phyloP scores from a whole-genome alignment of 2,797 vertebrate genomes.

The Microctenopoma lineatum region DNA sequence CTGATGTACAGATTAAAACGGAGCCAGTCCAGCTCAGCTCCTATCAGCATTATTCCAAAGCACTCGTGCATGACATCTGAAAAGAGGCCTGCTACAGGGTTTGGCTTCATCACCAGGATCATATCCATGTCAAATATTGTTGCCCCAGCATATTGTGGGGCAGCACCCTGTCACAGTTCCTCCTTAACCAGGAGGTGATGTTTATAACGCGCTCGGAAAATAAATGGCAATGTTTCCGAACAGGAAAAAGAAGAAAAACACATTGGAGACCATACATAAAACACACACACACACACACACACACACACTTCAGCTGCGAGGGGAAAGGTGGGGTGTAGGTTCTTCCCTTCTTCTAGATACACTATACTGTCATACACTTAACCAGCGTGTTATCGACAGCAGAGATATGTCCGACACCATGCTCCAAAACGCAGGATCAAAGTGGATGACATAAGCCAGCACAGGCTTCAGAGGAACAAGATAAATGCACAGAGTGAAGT shows the following conservation, averaged over 20 bases:
- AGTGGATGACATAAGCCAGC: constrained; percentile 80
- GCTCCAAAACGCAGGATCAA: constrained; percentile 77
- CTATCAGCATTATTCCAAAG: constrained; percentile 77
- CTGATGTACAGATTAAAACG: constrained; percentile 50
- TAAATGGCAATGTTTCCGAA: constrained; percentile 67
- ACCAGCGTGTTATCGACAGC: constrained; percentile 64
- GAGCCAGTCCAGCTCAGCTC: constrained; percentile 56
- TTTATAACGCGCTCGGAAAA: constrained; percentile 77
- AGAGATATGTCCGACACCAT: constrained; percentile 58
- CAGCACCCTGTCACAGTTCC: constrained; percentile 64
- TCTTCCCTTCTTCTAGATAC: constrained; percentile 38
- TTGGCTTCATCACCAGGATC: constrained; percentile 74
- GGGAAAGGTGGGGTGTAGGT: constrained; percentile 10
- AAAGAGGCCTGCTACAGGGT: constrained; percentile 77
- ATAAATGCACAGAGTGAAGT: constrained; percentile 74
- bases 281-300: constrained; percentile 47
- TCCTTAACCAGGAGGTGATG: constrained; percentile 64
- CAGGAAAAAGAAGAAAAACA: constrained; percentile 5
- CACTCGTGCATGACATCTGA: constrained; percentile 76
- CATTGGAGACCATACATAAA: constrained; percentile 46
- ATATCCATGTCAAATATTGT: constrained; percentile 81
- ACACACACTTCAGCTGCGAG: constrained; percentile 23
- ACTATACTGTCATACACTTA: constrained; percentile 32
- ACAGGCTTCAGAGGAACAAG: constrained; percentile 71
- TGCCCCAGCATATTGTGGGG: constrained; percentile 68